phyloP scores from a whole-genome alignment of 92 coral and sea anemone species.

The Plumapathes pennacea region DNA sequence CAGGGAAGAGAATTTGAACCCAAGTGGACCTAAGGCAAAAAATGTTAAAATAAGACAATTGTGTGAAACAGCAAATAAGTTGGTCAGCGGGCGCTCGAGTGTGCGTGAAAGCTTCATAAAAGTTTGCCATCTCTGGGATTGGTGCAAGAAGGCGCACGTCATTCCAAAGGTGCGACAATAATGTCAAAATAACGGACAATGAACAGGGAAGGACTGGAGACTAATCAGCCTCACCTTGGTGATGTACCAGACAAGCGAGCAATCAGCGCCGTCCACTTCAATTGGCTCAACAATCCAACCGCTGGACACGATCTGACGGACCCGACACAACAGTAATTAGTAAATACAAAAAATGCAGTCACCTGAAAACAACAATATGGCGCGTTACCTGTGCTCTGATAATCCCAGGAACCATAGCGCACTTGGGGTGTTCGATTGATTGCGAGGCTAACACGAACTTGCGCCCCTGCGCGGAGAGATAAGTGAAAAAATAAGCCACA shows the following conservation, averaged over 20 bases:
- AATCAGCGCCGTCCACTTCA: constrained; percentile 55
- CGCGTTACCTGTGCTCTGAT: constrained; percentile 84
- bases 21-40: constrained; percentile 68
- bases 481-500: not conserved
- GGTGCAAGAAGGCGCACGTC: too few relatives aligned
- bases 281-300: constrained; percentile 97
- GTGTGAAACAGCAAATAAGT: too few relatives aligned
- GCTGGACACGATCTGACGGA: constrained; percentile 75
- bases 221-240: constrained; percentile 84
- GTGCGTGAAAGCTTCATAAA: too few relatives aligned
- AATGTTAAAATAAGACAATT: too few relatives aligned
- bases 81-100: too few relatives aligned
- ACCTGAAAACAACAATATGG: not conserved
- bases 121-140: too few relatives aligned
- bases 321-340: too few relatives aligned
- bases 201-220: too few relatives aligned
- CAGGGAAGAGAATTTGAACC: constrained; percentile 89
- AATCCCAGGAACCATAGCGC: constrained; percentile 73
- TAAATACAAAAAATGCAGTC: not conserved
- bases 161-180: too few relatives aligned
- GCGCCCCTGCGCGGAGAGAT: constrained; percentile 48
- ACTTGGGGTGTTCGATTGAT: constrained; percentile 91
- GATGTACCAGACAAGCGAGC: constrained; percentile 91
- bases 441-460: constrained; percentile 89
- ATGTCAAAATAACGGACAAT: too few relatives aligned